A percentile compares a stretch with the other conserved stretches of the same genome.
phyloP scores from a whole-genome alignment of 1,140 invertebrate species.

The Dendrolimus kikuchii region DNA sequence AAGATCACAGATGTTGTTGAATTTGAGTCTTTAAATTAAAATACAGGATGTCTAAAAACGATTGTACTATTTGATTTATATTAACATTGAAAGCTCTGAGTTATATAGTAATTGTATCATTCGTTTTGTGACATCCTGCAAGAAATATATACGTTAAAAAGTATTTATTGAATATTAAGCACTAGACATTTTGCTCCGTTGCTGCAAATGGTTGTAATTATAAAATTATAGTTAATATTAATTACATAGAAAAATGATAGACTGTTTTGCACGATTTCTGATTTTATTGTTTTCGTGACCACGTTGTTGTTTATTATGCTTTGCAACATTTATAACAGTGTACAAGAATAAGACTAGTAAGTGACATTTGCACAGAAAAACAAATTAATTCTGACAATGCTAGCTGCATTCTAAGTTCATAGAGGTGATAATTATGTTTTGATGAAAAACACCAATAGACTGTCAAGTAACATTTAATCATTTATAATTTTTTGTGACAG shows the following conservation, averaged over 20 bases:
- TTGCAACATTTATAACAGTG: no score
- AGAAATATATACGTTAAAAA: constrained; percentile 53
- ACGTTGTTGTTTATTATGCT: constrained; percentile 32
- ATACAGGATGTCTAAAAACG: constrained; percentile 42
- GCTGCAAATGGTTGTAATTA: constrained; percentile 67
- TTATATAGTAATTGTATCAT: constrained; percentile 6
- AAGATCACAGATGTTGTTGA: constrained; percentile 41
- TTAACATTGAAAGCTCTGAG: neutral
- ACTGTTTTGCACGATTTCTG: constrained; percentile 63
- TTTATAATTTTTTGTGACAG: no score
- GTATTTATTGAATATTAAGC: constrained; percentile 37
- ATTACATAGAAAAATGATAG: constrained; percentile 52
- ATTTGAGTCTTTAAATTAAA: constrained; percentile 29
- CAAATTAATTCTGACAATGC: no score
- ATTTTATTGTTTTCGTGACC: constrained; percentile 28
- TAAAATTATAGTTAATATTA: constrained; percentile 56
- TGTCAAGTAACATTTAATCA: no score
- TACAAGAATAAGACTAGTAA: no score
- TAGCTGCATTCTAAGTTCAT: no score
- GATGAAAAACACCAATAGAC: no score
- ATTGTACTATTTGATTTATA: constrained; percentile 9
- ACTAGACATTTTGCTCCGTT: constrained; percentile 64
- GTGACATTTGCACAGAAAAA: no score
- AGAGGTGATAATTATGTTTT: no score
- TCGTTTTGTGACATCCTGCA: constrained; percentile 47